Percentiles rank a stretch among this genome's conserved stretches.
Conservation (phyloP, 2,797 vertebrate genomes). For the Ctenosaura bakeri region DNA sequence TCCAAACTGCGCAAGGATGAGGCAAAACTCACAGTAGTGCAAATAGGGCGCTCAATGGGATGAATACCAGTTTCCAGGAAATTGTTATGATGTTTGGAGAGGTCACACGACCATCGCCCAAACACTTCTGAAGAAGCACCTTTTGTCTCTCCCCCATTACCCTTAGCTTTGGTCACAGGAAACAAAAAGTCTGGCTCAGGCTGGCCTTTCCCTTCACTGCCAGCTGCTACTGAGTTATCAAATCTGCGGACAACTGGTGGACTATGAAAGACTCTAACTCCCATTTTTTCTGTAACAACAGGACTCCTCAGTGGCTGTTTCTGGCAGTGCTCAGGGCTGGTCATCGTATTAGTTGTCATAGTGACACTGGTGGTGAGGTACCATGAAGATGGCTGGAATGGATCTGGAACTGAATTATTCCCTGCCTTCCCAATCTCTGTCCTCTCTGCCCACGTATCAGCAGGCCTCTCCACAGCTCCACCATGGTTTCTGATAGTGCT, state of each 20-base stretch:
- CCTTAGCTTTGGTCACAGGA: constrained; percentile 80
- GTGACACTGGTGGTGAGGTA: constrained; percentile 96
- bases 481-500: constrained; percentile 68
- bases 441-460: constrained; percentile 80
- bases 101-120: constrained; percentile 87
- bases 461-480: constrained; percentile 75
- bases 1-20: constrained; percentile 88
- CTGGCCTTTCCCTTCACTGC: constrained; percentile 70
- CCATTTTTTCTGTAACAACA: constrained; percentile 83
- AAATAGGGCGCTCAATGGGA: constrained; percentile 86
- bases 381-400: constrained; percentile 91
- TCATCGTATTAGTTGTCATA: constrained; percentile 94
- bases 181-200: constrained; percentile 77
- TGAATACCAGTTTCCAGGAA: constrained; percentile 85
- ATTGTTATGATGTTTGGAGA: constrained; percentile 81
- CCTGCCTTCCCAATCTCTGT: constrained; percentile 80
- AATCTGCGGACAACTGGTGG: constrained; percentile 83
- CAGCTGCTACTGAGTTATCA: constrained; percentile 74
- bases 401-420: constrained; percentile 74
- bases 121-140: constrained; percentile 85
- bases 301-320: constrained; percentile 84
- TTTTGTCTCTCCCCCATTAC: constrained; percentile 75
- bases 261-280: constrained; percentile 89
- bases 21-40: constrained; percentile 87
- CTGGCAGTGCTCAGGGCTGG: constrained; percentile 92